Evolutionary conservation across 2,797 vertebrate species (phyloP), one percentile per base, ranked within the genome.

Genomic region (Glossophaga mutica): DNA sequence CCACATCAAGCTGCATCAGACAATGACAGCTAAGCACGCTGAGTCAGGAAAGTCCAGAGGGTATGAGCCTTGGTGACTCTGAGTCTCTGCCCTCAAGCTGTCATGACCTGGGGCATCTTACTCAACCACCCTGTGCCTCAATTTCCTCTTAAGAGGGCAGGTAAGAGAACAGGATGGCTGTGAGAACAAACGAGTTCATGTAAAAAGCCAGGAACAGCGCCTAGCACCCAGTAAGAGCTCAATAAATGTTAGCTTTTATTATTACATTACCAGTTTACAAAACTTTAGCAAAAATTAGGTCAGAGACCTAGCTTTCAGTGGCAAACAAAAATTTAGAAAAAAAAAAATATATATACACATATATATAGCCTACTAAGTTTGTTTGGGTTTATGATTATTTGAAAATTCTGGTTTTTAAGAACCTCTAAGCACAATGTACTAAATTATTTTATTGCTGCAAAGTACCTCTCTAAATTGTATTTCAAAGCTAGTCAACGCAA

Each of bases 381-480:
- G 62, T 48, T 44, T 68, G 62, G 29, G 44, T 62, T 91, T 52
- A 65, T 15, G 37, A 95, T 50, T 68, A 94, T 74, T 90, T 86
- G 42, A 79, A 88, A 70, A 83, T 79, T 78, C 42, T 86, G 82
- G 46, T 76, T 95, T 74, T 77, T 67, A 71, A 84, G 32, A 62
- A 85, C 59, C 62, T 86, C 9, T n/a, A 9, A 71, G 39, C 22
- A 59, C 34, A 93, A n/a, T 77, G 29, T 88, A 95, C 95, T 77
- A 52, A 95, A 92, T 93, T 71, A 91, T 24, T 81, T 92, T 81
- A 85, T 12, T 84, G 21, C 26, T 83, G 34, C 59, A 67, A 96
- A 24, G 9, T 67, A 42, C 26, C 67, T 70, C 57, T 87, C 70
- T 91, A 93, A 93, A 82, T 46, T 82, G 34, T 52, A 91, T 44